Conservation (phyloP, 1,140 invertebrate species). For the Aphis gossypii region DNA sequence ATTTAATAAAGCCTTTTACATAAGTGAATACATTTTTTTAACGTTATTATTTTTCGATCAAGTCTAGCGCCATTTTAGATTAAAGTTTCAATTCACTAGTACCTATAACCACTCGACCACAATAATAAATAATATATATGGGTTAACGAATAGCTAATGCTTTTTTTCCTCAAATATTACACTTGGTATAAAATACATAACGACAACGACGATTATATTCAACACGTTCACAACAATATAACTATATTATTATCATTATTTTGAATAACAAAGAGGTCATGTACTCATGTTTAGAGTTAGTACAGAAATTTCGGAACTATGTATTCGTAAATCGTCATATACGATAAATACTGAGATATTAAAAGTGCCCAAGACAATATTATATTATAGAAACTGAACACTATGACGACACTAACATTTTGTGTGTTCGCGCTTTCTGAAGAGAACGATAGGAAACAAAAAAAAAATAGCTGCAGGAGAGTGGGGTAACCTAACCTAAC, state of each 20-base stretch:
- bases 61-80: neutral
- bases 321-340: neutral
- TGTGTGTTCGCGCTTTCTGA: neutral
- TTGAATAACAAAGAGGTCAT: neutral
- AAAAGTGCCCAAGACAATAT: neutral
- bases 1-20: neutral
- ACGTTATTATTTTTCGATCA: neutral
- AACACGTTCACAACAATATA: neutral
- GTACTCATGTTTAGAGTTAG: neutral
- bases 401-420: neutral
- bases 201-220: neutral
- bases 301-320: neutral
- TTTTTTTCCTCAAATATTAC: neutral
- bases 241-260: neutral
- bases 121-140: neutral
- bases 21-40: neutral
- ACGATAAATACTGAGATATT: neutral
- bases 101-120: neutral
- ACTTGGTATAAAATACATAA: neutral
- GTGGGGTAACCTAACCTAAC: too few species aligned
- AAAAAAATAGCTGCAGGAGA: neutral
- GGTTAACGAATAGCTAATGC: neutral
- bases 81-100: neutral
- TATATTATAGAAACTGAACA: neutral
- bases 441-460: neutral